Evolutionary conservation across 2,797 vertebrate species (phyloP).

Genomic region (Anguilla obscura): DNA sequence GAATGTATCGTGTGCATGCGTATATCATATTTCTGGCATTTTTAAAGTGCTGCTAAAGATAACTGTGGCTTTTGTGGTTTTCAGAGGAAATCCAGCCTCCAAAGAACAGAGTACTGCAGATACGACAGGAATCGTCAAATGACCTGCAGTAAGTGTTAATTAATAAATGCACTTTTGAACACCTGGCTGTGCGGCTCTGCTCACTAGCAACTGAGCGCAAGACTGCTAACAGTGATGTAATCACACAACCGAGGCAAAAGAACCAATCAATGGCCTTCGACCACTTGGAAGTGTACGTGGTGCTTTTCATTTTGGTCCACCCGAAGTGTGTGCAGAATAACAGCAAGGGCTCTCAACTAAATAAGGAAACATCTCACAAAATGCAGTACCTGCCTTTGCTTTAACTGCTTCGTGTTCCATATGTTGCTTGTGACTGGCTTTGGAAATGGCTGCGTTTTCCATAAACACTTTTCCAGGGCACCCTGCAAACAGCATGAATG

Average conservation of each 20-base stretch:
- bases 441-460: not conserved
- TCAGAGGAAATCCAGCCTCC: conserved; percentile 89
- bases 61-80: conserved; percentile 54
- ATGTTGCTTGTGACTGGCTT: not conserved
- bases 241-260: not conserved
- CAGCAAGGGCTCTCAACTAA: not conserved
- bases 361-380: not conserved
- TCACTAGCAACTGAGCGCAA: not conserved
- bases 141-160: conserved; percentile 85
- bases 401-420: not conserved
- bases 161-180: not conserved
- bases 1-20: not conserved
- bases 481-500: not conserved
- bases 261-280: not conserved
- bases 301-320: not conserved
- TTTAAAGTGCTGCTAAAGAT: conserved; percentile 31
- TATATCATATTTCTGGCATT: not conserved
- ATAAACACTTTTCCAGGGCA: not conserved
- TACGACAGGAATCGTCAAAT: conserved; percentile 84
- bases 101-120: conserved; percentile 85
- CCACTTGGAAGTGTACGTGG: not conserved
- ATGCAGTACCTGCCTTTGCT: not conserved
- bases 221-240: not conserved
- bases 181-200: conserved; percentile 27
- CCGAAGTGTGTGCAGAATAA: not conserved